These are phyloP conservation scores for Daphoenositta chrysoptera DNA, from an alignment of 2,113 vertebrate genomes.

Conservation along the genomic window DNA sequence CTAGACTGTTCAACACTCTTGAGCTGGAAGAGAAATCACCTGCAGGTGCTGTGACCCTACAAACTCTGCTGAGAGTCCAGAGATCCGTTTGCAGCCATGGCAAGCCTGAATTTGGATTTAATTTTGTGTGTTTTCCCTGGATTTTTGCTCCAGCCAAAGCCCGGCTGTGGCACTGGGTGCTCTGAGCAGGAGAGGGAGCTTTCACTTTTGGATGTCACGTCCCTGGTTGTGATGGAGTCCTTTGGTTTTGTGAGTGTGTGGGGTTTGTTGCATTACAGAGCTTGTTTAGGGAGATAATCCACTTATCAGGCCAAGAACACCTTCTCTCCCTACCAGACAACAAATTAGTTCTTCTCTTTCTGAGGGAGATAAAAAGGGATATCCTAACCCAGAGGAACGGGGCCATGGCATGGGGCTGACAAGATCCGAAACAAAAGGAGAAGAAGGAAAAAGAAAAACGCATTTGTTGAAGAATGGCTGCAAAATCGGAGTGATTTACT, in stretches of 20 bases:
- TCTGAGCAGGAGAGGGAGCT: not conserved
- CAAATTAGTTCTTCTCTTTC: not conserved
- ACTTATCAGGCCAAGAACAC: constrained; percentile 9
- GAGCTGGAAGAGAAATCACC: not conserved
- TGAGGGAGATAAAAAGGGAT: not conserved
- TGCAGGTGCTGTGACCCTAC: rapidly evolving
- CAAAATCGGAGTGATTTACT: not conserved
- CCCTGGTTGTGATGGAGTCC: not conserved
- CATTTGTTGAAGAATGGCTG: not conserved
- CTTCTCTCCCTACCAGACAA: not conserved
- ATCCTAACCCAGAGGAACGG: not conserved
- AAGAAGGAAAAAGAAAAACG: not conserved
- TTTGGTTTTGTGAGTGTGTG: not conserved
- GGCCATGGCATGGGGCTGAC: not conserved
- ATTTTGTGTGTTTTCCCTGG: not conserved
- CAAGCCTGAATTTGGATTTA: not conserved
- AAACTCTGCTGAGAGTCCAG: not conserved
- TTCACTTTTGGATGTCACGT: not conserved
- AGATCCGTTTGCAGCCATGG: not conserved
- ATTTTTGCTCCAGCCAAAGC: not conserved
- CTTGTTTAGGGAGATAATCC: not conserved
- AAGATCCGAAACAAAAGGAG: not conserved
- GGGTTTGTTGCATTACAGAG: not conserved
- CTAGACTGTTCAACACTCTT: not conserved
- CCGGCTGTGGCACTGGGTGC: not conserved